Evolutionary conservation across 2,113 vertebrate genomes (phyloP).

Genomic region (Bolborhynchus lineola): DNA sequence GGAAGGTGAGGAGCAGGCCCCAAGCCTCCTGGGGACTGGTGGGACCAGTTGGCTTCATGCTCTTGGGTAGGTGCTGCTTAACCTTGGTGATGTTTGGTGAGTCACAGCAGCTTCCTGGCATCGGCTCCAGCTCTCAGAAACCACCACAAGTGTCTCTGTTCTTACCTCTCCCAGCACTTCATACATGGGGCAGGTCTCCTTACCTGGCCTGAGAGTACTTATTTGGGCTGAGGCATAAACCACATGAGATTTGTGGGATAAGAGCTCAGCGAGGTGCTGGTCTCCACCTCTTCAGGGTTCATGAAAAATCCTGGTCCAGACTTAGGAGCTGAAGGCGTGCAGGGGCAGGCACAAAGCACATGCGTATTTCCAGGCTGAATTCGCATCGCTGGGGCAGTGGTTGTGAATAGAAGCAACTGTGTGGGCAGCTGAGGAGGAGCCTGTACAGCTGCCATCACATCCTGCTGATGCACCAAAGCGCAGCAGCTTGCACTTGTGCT

Average conservation of each 20-base stretch:
- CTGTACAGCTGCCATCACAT: neutral
- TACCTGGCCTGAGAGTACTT: neutral
- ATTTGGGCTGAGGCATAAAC: neutral
- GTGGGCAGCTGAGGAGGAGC: neutral
- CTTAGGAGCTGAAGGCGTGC: neutral
- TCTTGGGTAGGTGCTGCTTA: neutral
- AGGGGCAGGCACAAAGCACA: neutral
- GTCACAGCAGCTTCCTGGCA: slow-evolving; percentile 7
- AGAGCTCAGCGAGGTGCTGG: neutral
- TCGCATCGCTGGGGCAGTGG: rapidly evolving
- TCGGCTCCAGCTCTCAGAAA: neutral
- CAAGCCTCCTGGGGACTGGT: neutral
- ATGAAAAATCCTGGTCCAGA: slow-evolving; percentile 33
- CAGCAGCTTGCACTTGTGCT: neutral
- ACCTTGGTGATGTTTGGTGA: neutral
- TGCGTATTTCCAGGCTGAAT: neutral
- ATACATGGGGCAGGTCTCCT: neutral
- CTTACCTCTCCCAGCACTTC: slow-evolving; percentile 19
- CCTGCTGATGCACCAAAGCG: neutral
- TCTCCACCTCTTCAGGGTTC: neutral
- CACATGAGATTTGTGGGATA: neutral
- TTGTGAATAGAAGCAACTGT: neutral
- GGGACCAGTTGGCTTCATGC: neutral
- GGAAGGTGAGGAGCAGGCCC: neutral
- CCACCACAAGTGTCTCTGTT: neutral